Evolutionary conservation across 2,888 invertebrate species (phyloP).

Genomic region (Eretmocerus hayati): DNA sequence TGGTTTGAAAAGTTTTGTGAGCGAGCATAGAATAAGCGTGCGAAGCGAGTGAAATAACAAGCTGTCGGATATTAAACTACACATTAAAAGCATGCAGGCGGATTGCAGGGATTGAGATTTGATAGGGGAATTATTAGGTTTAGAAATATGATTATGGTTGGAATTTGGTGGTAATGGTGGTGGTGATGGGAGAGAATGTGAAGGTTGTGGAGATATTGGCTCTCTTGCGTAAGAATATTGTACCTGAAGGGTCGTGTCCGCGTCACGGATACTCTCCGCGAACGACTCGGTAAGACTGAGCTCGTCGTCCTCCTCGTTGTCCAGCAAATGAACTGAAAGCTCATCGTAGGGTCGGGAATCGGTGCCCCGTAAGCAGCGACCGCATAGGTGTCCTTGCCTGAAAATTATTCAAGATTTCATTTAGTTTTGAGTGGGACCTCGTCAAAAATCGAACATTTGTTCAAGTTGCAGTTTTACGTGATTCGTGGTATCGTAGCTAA

Average conservation of each 20-base stretch:
- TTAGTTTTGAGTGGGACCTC: too few species aligned
- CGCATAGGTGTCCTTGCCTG: slow-evolving; percentile 78
- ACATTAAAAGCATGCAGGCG: slow-evolving; percentile 14
- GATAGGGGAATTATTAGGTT: neutral
- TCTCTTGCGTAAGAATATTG: neutral
- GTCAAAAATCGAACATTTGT: too few species aligned
- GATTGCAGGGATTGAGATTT: slow-evolving; percentile 1
- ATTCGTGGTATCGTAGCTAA: too few species aligned
- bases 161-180: neutral
- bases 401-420: neutral
- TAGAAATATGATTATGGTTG: neutral
- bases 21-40: slow-evolving; percentile 7
- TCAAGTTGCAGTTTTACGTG: too few species aligned
- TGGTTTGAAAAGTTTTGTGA: slow-evolving; percentile 18
- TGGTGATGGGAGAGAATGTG: neutral
- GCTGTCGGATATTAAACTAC: slow-evolving; percentile 9
- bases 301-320: slow-evolving; percentile 70
- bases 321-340: slow-evolving; percentile 61
- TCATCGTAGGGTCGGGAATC: slow-evolving; percentile 53
- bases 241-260: slow-evolving; percentile 15
- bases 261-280: slow-evolving; percentile 22
- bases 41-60: slow-evolving; percentile 13
- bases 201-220: too few species aligned
- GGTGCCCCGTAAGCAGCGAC: slow-evolving; percentile 67
- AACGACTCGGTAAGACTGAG: slow-evolving; percentile 55